Conservation (phyloP, 2,113 vertebrate genomes). For the Jaculus jaculus region DNA sequence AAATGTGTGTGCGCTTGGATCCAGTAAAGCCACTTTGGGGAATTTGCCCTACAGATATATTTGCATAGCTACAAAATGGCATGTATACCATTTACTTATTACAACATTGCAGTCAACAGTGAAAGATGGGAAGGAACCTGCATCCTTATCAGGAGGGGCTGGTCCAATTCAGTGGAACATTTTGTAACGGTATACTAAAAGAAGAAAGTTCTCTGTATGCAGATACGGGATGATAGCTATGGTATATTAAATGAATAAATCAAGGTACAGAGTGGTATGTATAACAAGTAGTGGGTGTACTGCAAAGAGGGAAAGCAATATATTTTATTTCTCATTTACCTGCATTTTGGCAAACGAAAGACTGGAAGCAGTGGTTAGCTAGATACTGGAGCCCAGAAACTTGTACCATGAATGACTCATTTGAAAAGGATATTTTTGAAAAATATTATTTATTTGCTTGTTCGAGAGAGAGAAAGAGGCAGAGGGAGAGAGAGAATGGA, state of each 20-base stretch:
- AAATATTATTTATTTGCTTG: too few relatives aligned
- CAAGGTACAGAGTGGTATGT: background rate
- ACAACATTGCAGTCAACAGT: background rate
- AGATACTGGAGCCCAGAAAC: background rate
- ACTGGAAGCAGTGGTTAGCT: background rate
- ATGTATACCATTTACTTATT: background rate
- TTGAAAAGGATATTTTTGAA: background rate
- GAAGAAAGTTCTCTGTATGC: background rate
- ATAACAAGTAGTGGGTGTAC: background rate
- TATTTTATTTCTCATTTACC: background rate
- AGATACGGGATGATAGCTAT: conserved; percentile 23
- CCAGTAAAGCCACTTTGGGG: conserved; percentile 18
- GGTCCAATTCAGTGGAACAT: background rate
- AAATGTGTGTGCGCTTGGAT: conserved; percentile 29
- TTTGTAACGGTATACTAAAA: conserved; percentile 12
- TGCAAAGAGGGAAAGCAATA: background rate
- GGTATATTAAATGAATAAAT: background rate
- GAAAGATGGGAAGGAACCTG: background rate
- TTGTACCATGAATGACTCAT: background rate
- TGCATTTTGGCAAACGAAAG: conserved; percentile 7
- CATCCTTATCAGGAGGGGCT: background rate
- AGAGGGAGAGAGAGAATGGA: too few relatives aligned
- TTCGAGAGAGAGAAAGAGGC: too few relatives aligned
- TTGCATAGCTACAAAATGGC: conserved; percentile 43
- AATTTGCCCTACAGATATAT: conserved; percentile 37